Base-by-base conservation (phyloP, 2,888 invertebrate species). In the Amiota minor region DNA sequence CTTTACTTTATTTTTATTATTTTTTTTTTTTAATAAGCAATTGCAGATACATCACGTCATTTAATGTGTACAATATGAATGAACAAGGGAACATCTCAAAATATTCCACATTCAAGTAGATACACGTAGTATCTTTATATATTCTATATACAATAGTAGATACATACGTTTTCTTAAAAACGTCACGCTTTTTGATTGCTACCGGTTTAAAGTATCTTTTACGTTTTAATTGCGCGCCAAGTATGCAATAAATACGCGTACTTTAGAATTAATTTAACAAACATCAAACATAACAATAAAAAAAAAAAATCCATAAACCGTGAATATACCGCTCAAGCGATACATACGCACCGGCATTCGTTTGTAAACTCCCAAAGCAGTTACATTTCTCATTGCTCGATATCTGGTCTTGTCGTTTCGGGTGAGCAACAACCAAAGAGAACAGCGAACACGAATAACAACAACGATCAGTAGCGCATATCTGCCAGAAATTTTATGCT, bases 101-200 rank as follows among this genome's bases (percentile, higher is more conserved):
- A 35, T 3, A 35, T 35, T 6, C 35, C 6, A 35, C 35, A 35
- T 6, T 6, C 35, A 35, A 35, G 35, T 35, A 35, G 35, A 35
- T 35, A 35, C 35, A 35, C 6, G 2, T 35, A 35, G 35, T 35
- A 35, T 35, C 35, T 35, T 35, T 35, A 8, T 3, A 35, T 35
- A 20, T 20, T 20, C 59, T 59, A 59, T 20, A 16, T 16, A 53
- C 53, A 14, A n/a, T 9, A 53, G 11, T 59, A 59, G 18, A 4
- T 20, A 59, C 18, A 20, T 59, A 59, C 59, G 59, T 11, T 35
- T 35, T 35, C 59, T 59, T 59, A 4, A 65, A 18, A 65, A 47
- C 65, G 46, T 65, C 65, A 65, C 65, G 65, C 65, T 65, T 49
- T 20, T 16, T 65, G 46, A 49, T 65, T 49, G n/a, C 35, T 45